Conservation (phyloP, 2,113 vertebrate species). For the Emydocephalus ijimae region DNA sequence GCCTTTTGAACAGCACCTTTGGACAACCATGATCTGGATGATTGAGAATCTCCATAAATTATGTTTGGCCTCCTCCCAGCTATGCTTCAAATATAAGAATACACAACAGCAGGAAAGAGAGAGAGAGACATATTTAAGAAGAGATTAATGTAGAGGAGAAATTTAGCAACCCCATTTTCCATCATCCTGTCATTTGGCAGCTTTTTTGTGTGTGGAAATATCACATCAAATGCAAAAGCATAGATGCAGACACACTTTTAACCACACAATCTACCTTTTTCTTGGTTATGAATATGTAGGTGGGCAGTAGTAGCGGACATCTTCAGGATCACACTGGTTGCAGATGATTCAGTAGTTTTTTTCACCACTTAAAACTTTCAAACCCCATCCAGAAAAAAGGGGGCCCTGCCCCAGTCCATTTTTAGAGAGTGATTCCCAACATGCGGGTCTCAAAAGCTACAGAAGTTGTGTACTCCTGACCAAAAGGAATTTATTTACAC, state of each 20-base stretch:
- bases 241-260: neutral
- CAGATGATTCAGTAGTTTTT: neutral
- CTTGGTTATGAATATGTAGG: neutral
- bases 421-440: neutral
- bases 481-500: neutral
- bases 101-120: neutral
- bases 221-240: neutral
- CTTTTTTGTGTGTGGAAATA: neutral
- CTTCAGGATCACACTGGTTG: neutral
- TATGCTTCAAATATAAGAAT: neutral
- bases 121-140: neutral
- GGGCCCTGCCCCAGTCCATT: neutral
- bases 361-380: neutral
- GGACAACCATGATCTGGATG: neutral
- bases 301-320: neutral
- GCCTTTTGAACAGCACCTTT: neutral
- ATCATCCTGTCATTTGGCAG: neutral
- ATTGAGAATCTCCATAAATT: neutral
- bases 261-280: neutral
- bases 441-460: neutral
- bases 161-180: neutral
- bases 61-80: neutral
- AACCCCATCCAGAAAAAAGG: neutral
- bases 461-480: neutral
- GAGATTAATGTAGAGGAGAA: neutral